These are phyloP conservation scores for Pseudococcus viburni DNA, from an alignment of 2,888 invertebrate genomes.

Conservation along the genomic window DNA sequence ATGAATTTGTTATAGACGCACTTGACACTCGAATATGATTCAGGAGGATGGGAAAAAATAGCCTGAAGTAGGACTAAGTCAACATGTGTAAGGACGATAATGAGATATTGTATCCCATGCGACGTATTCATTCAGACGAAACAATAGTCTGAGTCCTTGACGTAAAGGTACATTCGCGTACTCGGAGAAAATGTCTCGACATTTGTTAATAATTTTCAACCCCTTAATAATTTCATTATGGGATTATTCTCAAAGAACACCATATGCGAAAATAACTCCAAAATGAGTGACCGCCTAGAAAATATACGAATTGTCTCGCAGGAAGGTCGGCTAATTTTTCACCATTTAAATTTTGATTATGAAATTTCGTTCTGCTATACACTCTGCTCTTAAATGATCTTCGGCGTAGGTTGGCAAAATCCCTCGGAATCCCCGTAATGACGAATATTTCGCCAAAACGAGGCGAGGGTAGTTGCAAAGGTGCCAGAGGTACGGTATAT, in stretches of 20 bases:
- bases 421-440: neutral
- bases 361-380: neutral
- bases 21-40: too few species aligned
- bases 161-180: neutral
- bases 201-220: neutral
- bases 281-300: neutral
- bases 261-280: too few species aligned
- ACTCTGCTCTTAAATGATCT: neutral
- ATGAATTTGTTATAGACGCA: too few species aligned
- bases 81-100: neutral
- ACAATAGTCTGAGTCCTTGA: neutral
- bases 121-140: neutral
- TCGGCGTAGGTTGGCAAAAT: neutral
- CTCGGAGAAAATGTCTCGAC: neutral
- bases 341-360: neutral
- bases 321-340: neutral
- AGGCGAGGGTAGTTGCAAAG: neutral
- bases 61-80: too few species aligned
- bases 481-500: neutral
- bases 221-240: neutral
- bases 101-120: neutral
- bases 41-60: too few species aligned
- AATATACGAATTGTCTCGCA: neutral
- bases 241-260: neutral
- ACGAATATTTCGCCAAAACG: slow-evolving; percentile 17